Evolutionary conservation across 2,888 invertebrate genomes (phyloP).

Genomic region (Polia nebulosa): DNA sequence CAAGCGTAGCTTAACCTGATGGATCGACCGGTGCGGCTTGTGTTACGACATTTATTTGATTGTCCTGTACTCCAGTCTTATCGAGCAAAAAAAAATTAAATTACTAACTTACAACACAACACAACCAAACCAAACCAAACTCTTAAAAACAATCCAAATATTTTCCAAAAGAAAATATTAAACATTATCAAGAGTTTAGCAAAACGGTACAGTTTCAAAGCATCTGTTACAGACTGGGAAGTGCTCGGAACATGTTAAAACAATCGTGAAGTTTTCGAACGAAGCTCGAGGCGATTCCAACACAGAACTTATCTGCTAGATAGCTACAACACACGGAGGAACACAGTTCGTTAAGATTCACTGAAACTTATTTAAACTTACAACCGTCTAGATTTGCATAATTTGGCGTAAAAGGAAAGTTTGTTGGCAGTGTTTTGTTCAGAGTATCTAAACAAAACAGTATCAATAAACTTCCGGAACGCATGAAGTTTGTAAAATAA

Average conservation of each 20-base stretch:
- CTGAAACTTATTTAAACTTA: constrained; percentile 5
- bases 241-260: constrained; percentile 48
- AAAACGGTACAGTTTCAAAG: constrained; percentile 28
- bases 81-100: too few relatives aligned
- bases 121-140: too few relatives aligned
- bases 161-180: background rate
- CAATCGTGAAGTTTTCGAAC: constrained; percentile 31
- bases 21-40: too few relatives aligned
- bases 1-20: too few relatives aligned
- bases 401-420: background rate
- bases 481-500: too few relatives aligned
- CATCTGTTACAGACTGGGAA: constrained; percentile 38
- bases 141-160: background rate
- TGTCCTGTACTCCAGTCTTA: too few relatives aligned
- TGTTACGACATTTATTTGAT: too few relatives aligned
- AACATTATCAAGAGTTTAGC: background rate
- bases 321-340: background rate
- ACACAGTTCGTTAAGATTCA: constrained; percentile 28
- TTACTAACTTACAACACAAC: background rate
- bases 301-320: constrained; percentile 11
- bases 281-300: constrained; percentile 17
- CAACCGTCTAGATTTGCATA: constrained; percentile 24
- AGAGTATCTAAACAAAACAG: background rate
- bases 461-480: too few relatives aligned
- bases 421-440: background rate